Evolutionary conservation across 2,113 vertebrate genomes (phyloP).

Genomic region (Meriones unguiculatus): DNA sequence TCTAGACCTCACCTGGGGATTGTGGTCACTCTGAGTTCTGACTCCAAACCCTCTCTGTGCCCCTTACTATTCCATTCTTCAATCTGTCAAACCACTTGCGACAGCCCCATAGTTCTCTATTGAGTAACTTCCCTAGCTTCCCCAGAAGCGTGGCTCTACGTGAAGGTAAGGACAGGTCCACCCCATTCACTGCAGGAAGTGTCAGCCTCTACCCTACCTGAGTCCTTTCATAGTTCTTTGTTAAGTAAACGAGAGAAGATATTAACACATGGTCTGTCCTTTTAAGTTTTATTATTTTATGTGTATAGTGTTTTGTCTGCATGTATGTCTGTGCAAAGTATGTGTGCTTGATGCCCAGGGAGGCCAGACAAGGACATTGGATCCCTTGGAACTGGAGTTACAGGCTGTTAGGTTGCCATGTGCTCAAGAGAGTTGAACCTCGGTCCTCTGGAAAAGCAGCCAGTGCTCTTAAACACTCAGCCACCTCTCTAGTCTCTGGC

Average conservation of each 20-base stretch:
- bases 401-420: background rate
- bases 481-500: background rate
- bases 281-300: background rate
- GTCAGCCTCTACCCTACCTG: background rate
- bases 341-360: background rate
- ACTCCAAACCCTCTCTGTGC: background rate
- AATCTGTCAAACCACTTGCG: background rate
- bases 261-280: background rate
- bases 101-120: background rate
- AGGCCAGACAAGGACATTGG: background rate
- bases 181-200: background rate
- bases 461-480: background rate
- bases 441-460: background rate
- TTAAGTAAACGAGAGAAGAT: conserved; percentile 22
- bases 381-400: background rate
- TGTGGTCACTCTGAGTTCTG: background rate
- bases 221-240: background rate
- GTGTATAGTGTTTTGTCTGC: background rate
- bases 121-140: background rate
- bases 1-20: background rate
- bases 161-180: background rate
- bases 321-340: background rate
- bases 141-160: background rate
- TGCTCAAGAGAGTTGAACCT: background rate
- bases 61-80: background rate